Conservation (phyloP, 2,113 vertebrate genomes). For the Rhineura floridana region DNA sequence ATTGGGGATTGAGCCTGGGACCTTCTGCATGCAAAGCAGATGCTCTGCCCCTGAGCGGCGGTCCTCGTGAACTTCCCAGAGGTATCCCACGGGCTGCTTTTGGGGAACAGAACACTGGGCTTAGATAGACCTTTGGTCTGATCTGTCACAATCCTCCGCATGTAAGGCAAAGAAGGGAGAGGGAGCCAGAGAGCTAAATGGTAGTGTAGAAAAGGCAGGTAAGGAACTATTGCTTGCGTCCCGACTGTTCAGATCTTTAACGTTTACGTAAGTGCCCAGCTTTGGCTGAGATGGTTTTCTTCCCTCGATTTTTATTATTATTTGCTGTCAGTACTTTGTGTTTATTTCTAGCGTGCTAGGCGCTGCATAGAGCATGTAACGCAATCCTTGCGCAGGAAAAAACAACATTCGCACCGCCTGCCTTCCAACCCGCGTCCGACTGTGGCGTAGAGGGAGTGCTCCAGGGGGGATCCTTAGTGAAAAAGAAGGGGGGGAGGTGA, state of each 20-base stretch:
- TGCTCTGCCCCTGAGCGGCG: fast-evolving
- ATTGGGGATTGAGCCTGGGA: no score
- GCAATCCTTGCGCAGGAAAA: background rate
- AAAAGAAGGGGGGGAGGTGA: background rate
- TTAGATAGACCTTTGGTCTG: background rate
- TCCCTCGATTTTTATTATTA: background rate
- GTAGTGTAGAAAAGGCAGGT: no score
- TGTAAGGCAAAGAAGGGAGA: background rate
- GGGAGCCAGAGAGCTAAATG: background rate
- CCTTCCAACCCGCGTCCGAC: no score
- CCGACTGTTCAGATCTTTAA: background rate
- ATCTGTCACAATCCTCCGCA: no score
- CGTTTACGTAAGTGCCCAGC: background rate
- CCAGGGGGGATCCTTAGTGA: background rate
- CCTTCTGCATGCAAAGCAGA: no score
- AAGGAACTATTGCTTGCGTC: no score
- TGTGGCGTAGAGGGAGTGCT: background rate
- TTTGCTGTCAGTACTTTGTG: background rate
- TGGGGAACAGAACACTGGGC: background rate
- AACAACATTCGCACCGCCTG: no score
- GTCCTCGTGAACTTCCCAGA: background rate
- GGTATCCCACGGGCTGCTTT: background rate
- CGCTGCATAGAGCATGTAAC: background rate
- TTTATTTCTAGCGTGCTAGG: background rate
- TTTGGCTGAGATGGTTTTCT: background rate